Evolutionary conservation across 2,888 invertebrate genomes (phyloP), one percentile per base, ranked within the genome.

Genomic region (Monopis laevigella): DNA sequence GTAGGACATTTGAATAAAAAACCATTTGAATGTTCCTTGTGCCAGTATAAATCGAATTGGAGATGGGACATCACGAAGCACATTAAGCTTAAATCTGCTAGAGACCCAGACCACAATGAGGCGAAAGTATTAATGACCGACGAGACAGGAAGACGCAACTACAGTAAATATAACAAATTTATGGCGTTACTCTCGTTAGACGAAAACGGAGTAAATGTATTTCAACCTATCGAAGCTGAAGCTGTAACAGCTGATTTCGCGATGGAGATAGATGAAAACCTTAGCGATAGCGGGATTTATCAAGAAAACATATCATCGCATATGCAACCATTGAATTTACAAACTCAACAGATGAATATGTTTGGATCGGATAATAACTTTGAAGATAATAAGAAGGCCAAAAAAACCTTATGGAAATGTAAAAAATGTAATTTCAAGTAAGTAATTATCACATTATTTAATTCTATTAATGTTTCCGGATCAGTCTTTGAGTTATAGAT

Each of bases 11-110:
- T 93, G 50, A 95, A 95, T 67, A 91, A 92, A 61, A 93, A 95
- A 61, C 96, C 96, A 1, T 98, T 96, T 66, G 93, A 96, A 70
- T 98, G 98, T 73, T 96, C 96, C 1, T 82, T 93, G 11, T 98
- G 97, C 74, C 89, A 92, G 41, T 94, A 96, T 62, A 88, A 93
- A 53, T 96, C 96, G 18, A 97, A 97, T 63, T 97, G 96, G 96
- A 87, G 96, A 48, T 96, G 96, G 93, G 97, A 97, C 73, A 94
- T 97, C 45, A 93, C 94, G 17, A 94, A 97, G 66, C 98, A 98
- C 67, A 96, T 97, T 49, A 90, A 93, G 57, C 81, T 95, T 54
- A 95, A 94, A 78, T 90, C 92, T 5, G 90, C 90, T 14, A 84
- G 93, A 48, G 94, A 93, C 73, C 88, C 89, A 39, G 88, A 87